Percentiles rank a stretch among this genome's conserved stretches.
phyloP scores from a whole-genome alignment of 2,113 vertebrate species.

The Marmota monax region DNA sequence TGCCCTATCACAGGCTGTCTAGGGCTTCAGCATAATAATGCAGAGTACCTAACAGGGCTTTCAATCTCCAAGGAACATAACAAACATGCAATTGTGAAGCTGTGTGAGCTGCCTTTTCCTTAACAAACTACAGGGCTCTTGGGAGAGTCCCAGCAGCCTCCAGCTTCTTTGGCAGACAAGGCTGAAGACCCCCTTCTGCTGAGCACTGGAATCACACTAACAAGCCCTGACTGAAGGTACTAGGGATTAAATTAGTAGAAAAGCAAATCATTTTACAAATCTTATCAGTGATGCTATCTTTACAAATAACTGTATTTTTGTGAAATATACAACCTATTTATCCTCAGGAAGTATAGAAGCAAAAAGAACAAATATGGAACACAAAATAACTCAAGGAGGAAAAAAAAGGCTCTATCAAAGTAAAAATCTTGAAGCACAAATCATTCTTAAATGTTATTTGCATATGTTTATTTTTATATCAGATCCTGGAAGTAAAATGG shows the following conservation, averaged over 20 bases:
- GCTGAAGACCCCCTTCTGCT: not conserved
- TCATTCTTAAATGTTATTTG: not conserved
- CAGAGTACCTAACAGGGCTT: conserved; percentile 51
- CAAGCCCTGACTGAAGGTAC: not conserved
- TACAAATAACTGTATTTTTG: not conserved
- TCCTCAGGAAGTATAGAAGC: not conserved
- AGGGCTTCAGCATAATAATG: conserved; percentile 62
- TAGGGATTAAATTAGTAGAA: not conserved
- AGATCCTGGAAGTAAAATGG: not conserved
- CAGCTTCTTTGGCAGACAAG: not conserved
- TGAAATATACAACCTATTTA: not conserved
- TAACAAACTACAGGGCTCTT: conserved; percentile 28
- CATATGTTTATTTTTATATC: not conserved
- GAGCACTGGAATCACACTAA: conserved; percentile 16
- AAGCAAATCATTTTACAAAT: conserved; percentile 52
- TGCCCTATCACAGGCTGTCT: conserved; percentile 33
- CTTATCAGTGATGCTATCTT: not conserved
- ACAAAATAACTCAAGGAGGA: conserved; percentile 21
- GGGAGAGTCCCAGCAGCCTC: conserved; percentile 20
- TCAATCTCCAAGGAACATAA: conserved; percentile 52
- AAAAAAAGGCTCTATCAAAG: not conserved
- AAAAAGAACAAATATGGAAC: not conserved
- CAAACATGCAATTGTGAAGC: conserved; percentile 48
- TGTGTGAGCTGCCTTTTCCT: not conserved
- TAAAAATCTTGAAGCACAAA: not conserved